Evolutionary conservation across 1,140 invertebrate genomes (phyloP), one percentile per base, ranked within the genome.

Genomic region (Eulimnadia texana): DNA sequence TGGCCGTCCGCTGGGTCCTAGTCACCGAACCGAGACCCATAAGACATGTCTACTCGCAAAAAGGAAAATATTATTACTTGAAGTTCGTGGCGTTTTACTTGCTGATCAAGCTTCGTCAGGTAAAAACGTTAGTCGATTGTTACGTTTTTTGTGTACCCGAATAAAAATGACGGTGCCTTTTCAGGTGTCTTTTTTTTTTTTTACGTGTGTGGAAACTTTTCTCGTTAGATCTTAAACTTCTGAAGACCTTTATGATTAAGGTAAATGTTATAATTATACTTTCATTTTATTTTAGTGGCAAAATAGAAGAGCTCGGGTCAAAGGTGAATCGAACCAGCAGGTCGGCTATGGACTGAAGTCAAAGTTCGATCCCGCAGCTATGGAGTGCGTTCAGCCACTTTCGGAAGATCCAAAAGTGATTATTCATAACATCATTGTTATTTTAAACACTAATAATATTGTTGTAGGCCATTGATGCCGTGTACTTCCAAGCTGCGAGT

Each of bases 401-500:
- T 81, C 81, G 2, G 67, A 76, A 42, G 74, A 83, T 64, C 72
- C 76, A 22, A 64, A 68, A 64, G 73, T 72, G n/a, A n/a, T n/a
- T n/a, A n/a, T n/a, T n/a, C n/a, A n/a, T n/a, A n/a, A n/a, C n/a
- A n/a, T n/a, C n/a, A n/a, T n/a, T n/a, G n/a, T n/a, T n/a, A n/a
- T n/a, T n/a, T n/a, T n/a, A n/a, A 59, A 58, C 27, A 58, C 54
- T 20, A 6, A 3, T 54, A 23, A 53, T 22, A 25, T 22, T 63
- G 71, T 72, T 49, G n/a, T 67, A 82, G 79, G 80, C 80, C 2
- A 80, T 82, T 65, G 79, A 82, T 66, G 80, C 80, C 11, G 74
- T 80, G 16, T 81, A 80, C 67, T 81, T 81, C 70, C 79, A 79
- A 66, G 73, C 67, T 3, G 72, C 74, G 22, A 71, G 71, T 27